phyloP scores from a whole-genome alignment of 2,113 vertebrate species.

The Pitta sordida region DNA sequence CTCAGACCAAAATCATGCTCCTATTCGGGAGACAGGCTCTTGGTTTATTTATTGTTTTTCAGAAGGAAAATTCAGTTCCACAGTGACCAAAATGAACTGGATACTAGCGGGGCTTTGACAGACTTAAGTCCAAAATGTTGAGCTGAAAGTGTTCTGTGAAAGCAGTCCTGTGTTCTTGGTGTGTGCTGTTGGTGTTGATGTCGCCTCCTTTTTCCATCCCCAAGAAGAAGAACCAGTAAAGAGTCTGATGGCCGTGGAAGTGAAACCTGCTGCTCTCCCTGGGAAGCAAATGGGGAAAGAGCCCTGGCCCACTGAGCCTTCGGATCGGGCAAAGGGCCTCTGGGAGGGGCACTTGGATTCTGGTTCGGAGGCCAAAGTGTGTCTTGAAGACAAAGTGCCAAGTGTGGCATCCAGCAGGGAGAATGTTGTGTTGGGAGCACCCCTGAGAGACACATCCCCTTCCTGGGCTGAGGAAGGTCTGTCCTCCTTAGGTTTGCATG shows the following conservation, averaged over 20 bases:
- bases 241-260: constrained; percentile 81
- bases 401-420: constrained; percentile 76
- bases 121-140: not conserved
- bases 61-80: not conserved
- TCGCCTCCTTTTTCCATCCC: constrained; percentile 85
- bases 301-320: constrained; percentile 76
- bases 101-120: not conserved
- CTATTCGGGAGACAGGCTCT: not conserved
- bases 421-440: constrained; percentile 75
- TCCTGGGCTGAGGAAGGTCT: constrained; percentile 86
- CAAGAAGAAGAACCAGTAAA: constrained; percentile 78
- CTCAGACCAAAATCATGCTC: not conserved
- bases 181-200: constrained; percentile 88
- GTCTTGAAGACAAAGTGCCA: constrained; percentile 73
- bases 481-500: constrained; percentile 87
- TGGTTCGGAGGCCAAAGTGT: constrained; percentile 71
- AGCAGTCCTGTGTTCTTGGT: constrained; percentile 53
- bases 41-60: not conserved
- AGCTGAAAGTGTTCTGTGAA: constrained; percentile 69
- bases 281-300: constrained; percentile 81
- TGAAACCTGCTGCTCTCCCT: constrained; percentile 82
- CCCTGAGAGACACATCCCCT: constrained; percentile 58
- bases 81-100: not conserved
- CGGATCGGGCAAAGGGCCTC: constrained; percentile 75
- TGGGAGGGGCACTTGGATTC: constrained; percentile 74